Conservation (phyloP, 2,888 invertebrate genomes). For the Ochropleura leucogaster region DNA sequence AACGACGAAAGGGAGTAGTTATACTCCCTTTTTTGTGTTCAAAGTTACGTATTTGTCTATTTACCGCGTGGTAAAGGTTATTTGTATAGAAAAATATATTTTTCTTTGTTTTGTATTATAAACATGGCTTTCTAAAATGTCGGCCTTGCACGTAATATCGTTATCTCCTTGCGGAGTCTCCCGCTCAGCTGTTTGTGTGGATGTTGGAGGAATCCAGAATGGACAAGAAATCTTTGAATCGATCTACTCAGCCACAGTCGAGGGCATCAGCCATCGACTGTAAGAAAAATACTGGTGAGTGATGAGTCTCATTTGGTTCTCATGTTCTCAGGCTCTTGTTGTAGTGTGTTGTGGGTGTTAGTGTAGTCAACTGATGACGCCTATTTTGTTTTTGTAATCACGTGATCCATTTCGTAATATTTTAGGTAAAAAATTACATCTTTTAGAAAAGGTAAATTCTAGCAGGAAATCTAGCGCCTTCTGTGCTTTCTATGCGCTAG, state of each 20-base stretch:
- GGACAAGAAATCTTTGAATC: conserved; percentile 94
- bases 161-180: conserved; percentile 94
- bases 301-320: background rate
- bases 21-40: conserved; percentile 90
- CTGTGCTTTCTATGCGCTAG: conserved; percentile 1
- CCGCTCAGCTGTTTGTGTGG: conserved; percentile 89
- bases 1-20: conserved; percentile 92
- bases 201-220: conserved; percentile 92
- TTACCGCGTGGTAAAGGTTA: conserved; percentile 81
- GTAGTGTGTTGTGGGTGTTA: conserved; percentile 3
- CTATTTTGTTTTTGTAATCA: conserved; percentile 33
- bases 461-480: conserved; percentile 13
- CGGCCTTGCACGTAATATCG: conserved; percentile 92
- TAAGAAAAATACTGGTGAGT: conserved; percentile 93
- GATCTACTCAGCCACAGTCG: conserved; percentile 92
- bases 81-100: conserved; percentile 80
- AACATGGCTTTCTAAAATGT: conserved; percentile 96
- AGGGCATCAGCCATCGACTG: conserved; percentile 94
- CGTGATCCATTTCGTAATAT: conserved; percentile 14
- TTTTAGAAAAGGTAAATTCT: background rate
- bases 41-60: conserved; percentile 76
- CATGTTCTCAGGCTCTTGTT: background rate
- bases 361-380: background rate
- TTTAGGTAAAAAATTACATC: background rate
- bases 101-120: conserved; percentile 91